Conservation (phyloP, 2,888 invertebrate species). For the Caradrina kadenii region DNA sequence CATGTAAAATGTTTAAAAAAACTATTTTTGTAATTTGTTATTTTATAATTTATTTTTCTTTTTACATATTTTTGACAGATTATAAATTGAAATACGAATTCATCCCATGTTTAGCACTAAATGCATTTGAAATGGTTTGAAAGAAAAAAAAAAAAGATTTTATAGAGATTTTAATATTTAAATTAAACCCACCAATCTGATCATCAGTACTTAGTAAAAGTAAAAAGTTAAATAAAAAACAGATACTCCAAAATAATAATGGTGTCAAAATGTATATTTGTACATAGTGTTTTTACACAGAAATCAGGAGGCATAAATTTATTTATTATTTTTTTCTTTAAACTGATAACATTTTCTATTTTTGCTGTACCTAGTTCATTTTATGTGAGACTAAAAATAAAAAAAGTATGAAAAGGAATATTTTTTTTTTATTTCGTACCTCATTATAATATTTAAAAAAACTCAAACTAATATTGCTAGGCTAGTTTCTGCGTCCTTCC, state of each 20-base stretch:
- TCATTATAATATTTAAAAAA: slow-evolving; percentile 25
- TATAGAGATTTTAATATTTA: slow-evolving; percentile 36
- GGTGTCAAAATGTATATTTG: slow-evolving; percentile 83
- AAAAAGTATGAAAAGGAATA: slow-evolving; percentile 68
- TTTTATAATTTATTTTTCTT: slow-evolving; percentile 61
- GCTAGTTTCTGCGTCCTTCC: slow-evolving; percentile 63
- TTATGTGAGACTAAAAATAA: slow-evolving; percentile 78
- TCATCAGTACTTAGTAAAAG: slow-evolving; percentile 27
- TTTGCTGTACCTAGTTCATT: slow-evolving; percentile 77
- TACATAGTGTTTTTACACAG: slow-evolving; percentile 80
- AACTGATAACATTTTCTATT: slow-evolving; percentile 78
- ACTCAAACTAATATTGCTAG: slow-evolving; percentile 40
- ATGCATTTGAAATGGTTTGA: slow-evolving; percentile 1
- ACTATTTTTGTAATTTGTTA: slow-evolving; percentile 57
- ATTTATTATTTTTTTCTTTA: slow-evolving; percentile 77
- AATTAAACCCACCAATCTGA: slow-evolving; percentile 75
- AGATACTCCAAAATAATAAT: slow-evolving; percentile 50
- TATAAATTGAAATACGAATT: neutral
- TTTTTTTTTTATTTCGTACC: slow-evolving; percentile 63
- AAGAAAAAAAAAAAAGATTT: slow-evolving; percentile 12
- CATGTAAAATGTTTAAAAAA: slow-evolving; percentile 47
- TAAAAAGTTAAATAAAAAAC: slow-evolving; percentile 24
- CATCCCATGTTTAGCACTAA: slow-evolving; percentile 8
- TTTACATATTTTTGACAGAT: slow-evolving; percentile 42
- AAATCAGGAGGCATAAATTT: slow-evolving; percentile 86